These are phyloP conservation scores for Panzeria rudis DNA, from an alignment of 2,888 invertebrate genomes.

Conservation along the genomic window DNA sequence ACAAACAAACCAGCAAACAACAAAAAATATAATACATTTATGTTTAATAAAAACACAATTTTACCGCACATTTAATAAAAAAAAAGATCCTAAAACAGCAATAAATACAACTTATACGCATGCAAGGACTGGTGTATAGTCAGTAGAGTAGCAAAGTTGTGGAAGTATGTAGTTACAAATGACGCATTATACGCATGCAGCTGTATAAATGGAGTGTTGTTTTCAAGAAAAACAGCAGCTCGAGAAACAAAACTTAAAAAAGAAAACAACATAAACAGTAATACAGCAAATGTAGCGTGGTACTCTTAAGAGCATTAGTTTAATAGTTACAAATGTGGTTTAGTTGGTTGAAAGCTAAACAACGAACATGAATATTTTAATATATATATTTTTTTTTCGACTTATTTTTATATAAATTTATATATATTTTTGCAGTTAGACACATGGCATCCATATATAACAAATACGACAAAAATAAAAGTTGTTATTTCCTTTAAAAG, in stretches of 20 bases:
- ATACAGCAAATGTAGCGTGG: slow-evolving; percentile 55
- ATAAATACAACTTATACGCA: slow-evolving; percentile 62
- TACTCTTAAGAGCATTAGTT: slow-evolving; percentile 66
- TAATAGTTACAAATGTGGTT: slow-evolving; percentile 68
- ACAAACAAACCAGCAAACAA: neutral
- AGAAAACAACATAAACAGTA: slow-evolving; percentile 14
- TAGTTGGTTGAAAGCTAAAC: slow-evolving; percentile 61
- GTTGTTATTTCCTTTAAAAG: slow-evolving; percentile 75
- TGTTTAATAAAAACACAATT: slow-evolving; percentile 58
- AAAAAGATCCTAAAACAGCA: slow-evolving; percentile 50
- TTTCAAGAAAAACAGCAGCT: slow-evolving; percentile 46
- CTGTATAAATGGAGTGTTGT: slow-evolving; percentile 65
- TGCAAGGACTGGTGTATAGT: slow-evolving; percentile 3
- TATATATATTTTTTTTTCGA: slow-evolving; percentile 2
- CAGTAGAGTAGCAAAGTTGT: slow-evolving; percentile 56
- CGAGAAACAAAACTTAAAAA: neutral
- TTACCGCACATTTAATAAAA: slow-evolving; percentile 43
- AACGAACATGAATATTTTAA: slow-evolving; percentile 67
- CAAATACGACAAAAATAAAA: slow-evolving; percentile 71
- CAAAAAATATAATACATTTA: slow-evolving; percentile 34
- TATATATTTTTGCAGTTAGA: slow-evolving; percentile 58
- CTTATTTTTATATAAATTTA: neutral
- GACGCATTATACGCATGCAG: slow-evolving; percentile 71
- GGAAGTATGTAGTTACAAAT: slow-evolving; percentile 67
- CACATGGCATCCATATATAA: slow-evolving; percentile 66